Evolutionary conservation across 2,888 invertebrate genomes (phyloP), one percentile per base, ranked within the genome.

Genomic region (Oasisia sp.): DNA sequence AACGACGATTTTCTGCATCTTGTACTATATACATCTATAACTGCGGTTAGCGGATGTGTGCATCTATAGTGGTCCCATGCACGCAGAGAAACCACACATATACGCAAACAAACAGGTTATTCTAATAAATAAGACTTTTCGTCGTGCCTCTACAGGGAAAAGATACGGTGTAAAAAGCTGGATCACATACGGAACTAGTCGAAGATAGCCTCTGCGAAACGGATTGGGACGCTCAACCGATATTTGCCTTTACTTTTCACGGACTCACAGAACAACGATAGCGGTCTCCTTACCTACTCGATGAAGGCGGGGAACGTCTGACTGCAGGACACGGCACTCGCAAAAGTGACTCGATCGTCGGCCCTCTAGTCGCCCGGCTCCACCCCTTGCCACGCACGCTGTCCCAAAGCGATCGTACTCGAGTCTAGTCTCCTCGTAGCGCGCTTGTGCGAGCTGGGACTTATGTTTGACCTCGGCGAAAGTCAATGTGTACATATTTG

Each of bases 401-500:
- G 74, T 27, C 74, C 14, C 74, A 74, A n/a, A 14, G 74, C 74
- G 19, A 19, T 74, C 74, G 27, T 74, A 74, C 74, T 74, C 27
- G 74, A 74, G n/a, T 19, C n/a, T 74, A 19, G 7, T 27, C 27
- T 74, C 74, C 74, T 8, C 74, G 74, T 74, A 74, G 9, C 9
- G 74, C 27, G 74, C 74, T 74, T n/a, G 74, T 74, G 74, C 74
- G n/a, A 27, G 38, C 38, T 38, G 38, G 74, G 74, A 74, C 74
- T 74, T 74, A 74, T 74, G 74, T 74, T 27, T 74, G 74, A 74
- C 74, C 74, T 74, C 74, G 27, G n/a, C 74, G 74, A 74, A 74
- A 74, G 74, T 74, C 74, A n/a, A 19, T 74, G 74, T 74, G 74
- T 74, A 74, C 74, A 74, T 74, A 74, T 74, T 74, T 74, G 74